phyloP scores from a whole-genome alignment of 2,113 vertebrate genomes.

The Isichthys henryi region DNA sequence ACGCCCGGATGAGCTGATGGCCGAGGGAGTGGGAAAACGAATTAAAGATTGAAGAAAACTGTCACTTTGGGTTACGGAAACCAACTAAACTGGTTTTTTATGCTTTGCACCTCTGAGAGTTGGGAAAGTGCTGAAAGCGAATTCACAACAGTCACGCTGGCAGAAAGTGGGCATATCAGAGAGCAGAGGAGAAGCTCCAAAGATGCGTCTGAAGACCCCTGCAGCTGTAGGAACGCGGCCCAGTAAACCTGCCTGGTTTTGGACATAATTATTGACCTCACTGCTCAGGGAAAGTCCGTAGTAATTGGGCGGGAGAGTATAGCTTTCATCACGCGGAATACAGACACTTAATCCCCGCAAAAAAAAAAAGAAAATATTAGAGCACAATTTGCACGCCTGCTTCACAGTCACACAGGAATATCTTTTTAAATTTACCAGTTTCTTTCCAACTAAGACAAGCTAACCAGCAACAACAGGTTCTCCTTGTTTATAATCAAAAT shows the following conservation, averaged over 20 bases:
- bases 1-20: constrained; percentile 80
- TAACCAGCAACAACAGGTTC: background rate
- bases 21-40: constrained; percentile 79
- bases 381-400: background rate
- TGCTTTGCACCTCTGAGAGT: constrained; percentile 62
- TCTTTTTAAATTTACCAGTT: background rate
- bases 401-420: background rate
- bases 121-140: constrained; percentile 63
- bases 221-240: background rate
- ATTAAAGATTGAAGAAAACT: constrained; percentile 87
- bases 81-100: constrained; percentile 65
- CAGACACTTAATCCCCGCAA: background rate
- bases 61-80: constrained; percentile 80
- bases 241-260: background rate
- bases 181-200: background rate
- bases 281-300: background rate
- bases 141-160: constrained; percentile 57
- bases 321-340: background rate
- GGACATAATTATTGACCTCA: background rate
- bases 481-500: background rate
- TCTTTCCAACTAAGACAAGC: background rate
- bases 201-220: background rate
- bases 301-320: background rate
- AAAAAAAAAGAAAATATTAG: background rate
- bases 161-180: constrained; percentile 20